Percentiles rank a stretch among this genome's conserved stretches.
Evolutionary conservation across 2,888 invertebrate genomes (phyloP).

Genomic region (Drosophila recens): DNA sequence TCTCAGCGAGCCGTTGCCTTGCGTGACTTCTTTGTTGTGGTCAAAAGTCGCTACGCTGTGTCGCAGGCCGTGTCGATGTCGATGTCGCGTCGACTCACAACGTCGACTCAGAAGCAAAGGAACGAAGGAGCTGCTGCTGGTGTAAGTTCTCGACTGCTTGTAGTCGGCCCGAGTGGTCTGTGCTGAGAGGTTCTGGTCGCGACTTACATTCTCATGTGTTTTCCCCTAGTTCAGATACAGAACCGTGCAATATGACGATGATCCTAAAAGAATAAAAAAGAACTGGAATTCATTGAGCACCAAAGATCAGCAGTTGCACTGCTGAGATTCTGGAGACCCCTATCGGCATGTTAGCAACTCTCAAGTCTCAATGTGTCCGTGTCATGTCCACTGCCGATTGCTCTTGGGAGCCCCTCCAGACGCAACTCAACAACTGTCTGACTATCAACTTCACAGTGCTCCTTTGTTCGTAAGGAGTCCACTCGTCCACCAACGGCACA

Average conservation of each 20-base stretch:
- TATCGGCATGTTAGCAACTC: conserved; percentile 16
- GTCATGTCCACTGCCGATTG: conserved; percentile 47
- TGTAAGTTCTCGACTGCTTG: background rate
- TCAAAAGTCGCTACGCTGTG: conserved; percentile 59
- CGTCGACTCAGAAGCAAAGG: conserved; percentile 11
- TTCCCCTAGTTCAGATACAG: background rate
- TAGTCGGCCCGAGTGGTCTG: conserved; percentile 33
- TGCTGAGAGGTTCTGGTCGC: conserved; percentile 31
- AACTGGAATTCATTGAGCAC: conserved; percentile 2
- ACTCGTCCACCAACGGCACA: conserved; percentile 17
- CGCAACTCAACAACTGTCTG: conserved; percentile 71
- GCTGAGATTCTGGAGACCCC: background rate
- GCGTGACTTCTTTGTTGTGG: conserved; percentile 75
- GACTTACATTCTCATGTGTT: conserved; percentile 20
- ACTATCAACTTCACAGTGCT: conserved; percentile 68
- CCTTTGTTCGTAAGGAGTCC: conserved; percentile 70
- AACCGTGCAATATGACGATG: background rate
- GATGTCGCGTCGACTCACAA: conserved; percentile 64
- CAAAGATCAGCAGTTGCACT: background rate
- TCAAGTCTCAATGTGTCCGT: conserved; percentile 43
- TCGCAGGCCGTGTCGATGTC: conserved; percentile 36
- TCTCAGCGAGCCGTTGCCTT: conserved; percentile 53
- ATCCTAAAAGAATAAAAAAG: conserved; percentile 10
- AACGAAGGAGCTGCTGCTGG: background rate
- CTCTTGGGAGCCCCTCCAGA: conserved; percentile 44